These are phyloP conservation scores for Sula dactylatra DNA, from an alignment of 2,113 vertebrate genomes.

Conservation along the genomic window DNA sequence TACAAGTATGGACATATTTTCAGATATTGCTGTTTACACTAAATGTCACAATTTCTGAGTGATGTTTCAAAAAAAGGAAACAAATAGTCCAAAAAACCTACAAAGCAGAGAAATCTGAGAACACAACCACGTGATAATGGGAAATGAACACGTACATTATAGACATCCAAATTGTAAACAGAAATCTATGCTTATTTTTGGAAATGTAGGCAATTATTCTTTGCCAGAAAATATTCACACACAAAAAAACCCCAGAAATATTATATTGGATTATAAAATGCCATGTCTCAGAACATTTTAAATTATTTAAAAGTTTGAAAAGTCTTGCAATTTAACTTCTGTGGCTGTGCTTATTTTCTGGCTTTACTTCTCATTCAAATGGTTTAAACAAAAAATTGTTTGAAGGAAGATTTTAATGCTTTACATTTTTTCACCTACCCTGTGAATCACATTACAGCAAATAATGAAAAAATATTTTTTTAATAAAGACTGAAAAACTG, in stretches of 20 bases:
- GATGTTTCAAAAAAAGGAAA: background rate
- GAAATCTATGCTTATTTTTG: background rate
- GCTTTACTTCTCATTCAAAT: background rate
- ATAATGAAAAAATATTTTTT: background rate
- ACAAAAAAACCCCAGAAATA: background rate
- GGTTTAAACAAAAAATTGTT: background rate
- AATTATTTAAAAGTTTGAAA: background rate
- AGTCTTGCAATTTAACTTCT: background rate
- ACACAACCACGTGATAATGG: background rate
- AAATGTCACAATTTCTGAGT: background rate
- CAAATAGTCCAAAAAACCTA: background rate
- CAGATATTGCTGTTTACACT: background rate
- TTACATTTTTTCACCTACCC: background rate
- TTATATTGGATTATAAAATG: background rate
- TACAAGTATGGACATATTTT: background rate
- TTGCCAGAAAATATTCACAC: background rate
- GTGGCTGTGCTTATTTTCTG: background rate
- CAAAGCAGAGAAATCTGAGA: background rate
- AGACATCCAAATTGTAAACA: background rate
- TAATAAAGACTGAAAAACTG: background rate
- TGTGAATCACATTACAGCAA: background rate
- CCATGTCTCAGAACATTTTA: background rate
- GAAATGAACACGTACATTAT: background rate
- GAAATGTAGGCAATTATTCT: background rate
- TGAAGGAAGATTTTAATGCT: background rate